Conservation (phyloP, 2,888 invertebrate genomes). For the Bellardia bayeri region DNA sequence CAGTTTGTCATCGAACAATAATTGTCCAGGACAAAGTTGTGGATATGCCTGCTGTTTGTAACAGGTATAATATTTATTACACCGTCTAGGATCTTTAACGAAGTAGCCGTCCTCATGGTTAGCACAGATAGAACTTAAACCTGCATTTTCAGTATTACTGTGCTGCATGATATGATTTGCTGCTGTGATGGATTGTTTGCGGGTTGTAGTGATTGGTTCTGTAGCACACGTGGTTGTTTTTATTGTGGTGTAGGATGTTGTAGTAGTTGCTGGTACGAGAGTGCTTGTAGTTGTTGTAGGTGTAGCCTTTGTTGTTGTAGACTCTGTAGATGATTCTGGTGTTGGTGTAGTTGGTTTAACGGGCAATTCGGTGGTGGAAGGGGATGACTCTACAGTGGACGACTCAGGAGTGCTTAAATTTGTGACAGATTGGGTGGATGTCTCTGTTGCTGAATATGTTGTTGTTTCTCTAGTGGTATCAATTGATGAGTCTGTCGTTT, state of each 20-base stretch:
- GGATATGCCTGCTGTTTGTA: constrained; percentile 58
- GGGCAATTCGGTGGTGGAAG: background rate
- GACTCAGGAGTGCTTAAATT: too few species aligned
- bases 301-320: background rate
- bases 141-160: background rate
- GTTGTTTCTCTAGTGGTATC: background rate
- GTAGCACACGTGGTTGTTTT: background rate
- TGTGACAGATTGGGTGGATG: background rate
- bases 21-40: constrained; percentile 58
- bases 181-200: background rate
- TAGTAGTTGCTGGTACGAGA: background rate
- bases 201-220: background rate
- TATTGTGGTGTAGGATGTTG: background rate
- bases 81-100: constrained; percentile 60
- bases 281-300: constrained; percentile 7
- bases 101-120: constrained; percentile 55
- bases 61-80: constrained; percentile 70
- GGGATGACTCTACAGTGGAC: too few species aligned
- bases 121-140: constrained; percentile 38
- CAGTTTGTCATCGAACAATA: constrained; percentile 63
- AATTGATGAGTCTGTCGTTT: background rate
- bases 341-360: background rate
- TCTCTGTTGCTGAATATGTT: constrained; percentile 10
- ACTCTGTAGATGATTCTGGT: background rate
- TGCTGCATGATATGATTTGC: background rate